phyloP scores from a whole-genome alignment of 2,888 invertebrate species.

The Ectemnius cavifrons region DNA sequence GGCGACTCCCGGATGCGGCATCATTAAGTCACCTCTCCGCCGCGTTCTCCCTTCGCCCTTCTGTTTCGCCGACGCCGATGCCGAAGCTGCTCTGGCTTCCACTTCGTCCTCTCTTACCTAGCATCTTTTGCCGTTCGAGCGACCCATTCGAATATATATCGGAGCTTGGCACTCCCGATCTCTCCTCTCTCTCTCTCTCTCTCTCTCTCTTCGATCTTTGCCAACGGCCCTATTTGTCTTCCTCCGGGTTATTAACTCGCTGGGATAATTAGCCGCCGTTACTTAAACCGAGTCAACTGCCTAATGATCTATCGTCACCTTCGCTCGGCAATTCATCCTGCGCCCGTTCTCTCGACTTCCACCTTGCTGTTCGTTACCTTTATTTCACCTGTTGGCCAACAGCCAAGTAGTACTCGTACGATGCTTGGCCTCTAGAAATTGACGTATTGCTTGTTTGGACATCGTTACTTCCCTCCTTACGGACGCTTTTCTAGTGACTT shows the following conservation, averaged over 20 bases:
- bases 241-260: slow-evolving; percentile 66
- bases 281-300: slow-evolving; percentile 64
- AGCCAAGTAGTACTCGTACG: slow-evolving; percentile 1
- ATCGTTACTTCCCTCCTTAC: slow-evolving; percentile 51
- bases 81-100: slow-evolving; percentile 28
- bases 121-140: slow-evolving; percentile 13
- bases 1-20: slow-evolving; percentile 71
- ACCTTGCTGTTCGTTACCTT: slow-evolving; percentile 24
- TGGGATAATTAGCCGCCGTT: slow-evolving; percentile 65
- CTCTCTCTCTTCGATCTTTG: too few species aligned
- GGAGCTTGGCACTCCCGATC: slow-evolving; percentile 39
- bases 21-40: slow-evolving; percentile 67
- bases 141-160: slow-evolving; percentile 46
- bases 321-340: slow-evolving; percentile 22
- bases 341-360: slow-evolving; percentile 4
- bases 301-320: slow-evolving; percentile 71
- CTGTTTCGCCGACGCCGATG: slow-evolving; percentile 20
- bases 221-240: slow-evolving; percentile 16
- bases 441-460: slow-evolving; percentile 58
- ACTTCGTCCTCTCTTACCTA: background rate
- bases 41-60: slow-evolving; percentile 19
- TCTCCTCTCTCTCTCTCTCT: slow-evolving; percentile 30
- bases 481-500: slow-evolving; percentile 20
- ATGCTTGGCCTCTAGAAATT: slow-evolving; percentile 34
- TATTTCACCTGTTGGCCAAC: slow-evolving; percentile 42